Evolutionary conservation across 2,113 vertebrate species (phyloP).

Genomic region (Sclerurus mexicanus): DNA sequence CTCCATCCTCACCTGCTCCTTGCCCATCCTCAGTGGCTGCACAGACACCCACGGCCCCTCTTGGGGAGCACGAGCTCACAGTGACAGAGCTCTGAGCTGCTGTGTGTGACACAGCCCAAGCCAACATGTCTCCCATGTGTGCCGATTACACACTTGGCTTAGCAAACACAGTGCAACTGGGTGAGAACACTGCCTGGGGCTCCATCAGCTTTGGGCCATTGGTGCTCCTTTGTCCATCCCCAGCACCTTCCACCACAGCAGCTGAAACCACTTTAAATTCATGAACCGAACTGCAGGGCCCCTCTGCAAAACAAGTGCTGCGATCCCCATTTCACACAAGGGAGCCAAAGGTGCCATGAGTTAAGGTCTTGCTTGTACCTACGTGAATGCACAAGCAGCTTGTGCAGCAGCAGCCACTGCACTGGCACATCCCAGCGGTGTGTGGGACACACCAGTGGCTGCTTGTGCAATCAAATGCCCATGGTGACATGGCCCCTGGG

Average conservation of each 20-base stretch:
- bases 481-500: fast-evolving
- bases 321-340: background rate
- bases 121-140: fast-evolving
- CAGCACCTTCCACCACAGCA: background rate
- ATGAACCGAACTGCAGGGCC: background rate
- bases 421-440: background rate
- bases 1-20: fast-evolving
- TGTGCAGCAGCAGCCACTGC: background rate
- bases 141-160: background rate
- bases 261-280: background rate
- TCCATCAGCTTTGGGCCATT: background rate
- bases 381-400: background rate
- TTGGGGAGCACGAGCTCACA: fast-evolving
- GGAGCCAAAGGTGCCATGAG: background rate
- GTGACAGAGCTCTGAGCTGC: background rate
- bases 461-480: fast-evolving
- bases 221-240: background rate
- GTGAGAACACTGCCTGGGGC: background rate
- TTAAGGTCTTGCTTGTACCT: background rate
- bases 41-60: fast-evolving
- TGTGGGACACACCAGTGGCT: fast-evolving
- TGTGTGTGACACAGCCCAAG: background rate
- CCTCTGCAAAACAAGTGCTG: background rate
- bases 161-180: background rate
- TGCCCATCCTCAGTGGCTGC: background rate